phyloP scores from a whole-genome alignment of 2,797 vertebrate species.

The Hippopotamyrus pictus region DNA sequence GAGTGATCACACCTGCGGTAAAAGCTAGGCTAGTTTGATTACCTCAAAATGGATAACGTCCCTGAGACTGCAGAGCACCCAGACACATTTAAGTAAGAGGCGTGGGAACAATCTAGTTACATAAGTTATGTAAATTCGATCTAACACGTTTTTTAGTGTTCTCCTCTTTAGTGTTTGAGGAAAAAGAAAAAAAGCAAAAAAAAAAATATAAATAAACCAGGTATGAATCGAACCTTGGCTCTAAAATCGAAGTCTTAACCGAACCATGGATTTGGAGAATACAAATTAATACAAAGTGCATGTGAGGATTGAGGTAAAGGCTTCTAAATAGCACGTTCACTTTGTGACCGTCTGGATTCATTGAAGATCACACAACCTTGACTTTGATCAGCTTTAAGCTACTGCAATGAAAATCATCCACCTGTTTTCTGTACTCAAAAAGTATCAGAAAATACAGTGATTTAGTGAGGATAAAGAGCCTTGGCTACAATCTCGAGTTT shows the following conservation, averaged over 20 bases:
- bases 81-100: neutral
- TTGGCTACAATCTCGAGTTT: neutral
- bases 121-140: neutral
- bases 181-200: neutral
- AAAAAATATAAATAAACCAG: neutral
- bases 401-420: neutral
- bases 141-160: neutral
- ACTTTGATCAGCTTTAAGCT: neutral
- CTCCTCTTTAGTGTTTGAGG: neutral
- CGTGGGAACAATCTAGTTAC: neutral
- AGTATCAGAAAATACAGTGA: neutral
- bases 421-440: neutral
- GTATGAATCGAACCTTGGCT: neutral
- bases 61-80: neutral
- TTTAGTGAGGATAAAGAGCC: neutral
- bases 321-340: neutral
- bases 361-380: neutral
- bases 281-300: neutral
- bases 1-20: neutral
- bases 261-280: neutral
- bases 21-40: neutral
- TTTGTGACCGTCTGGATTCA: neutral
- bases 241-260: neutral
- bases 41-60: neutral
- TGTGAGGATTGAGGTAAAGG: neutral